Evolutionary conservation across 2,797 vertebrate species (phyloP).

Genomic region (Sebastes nivosus): DNA sequence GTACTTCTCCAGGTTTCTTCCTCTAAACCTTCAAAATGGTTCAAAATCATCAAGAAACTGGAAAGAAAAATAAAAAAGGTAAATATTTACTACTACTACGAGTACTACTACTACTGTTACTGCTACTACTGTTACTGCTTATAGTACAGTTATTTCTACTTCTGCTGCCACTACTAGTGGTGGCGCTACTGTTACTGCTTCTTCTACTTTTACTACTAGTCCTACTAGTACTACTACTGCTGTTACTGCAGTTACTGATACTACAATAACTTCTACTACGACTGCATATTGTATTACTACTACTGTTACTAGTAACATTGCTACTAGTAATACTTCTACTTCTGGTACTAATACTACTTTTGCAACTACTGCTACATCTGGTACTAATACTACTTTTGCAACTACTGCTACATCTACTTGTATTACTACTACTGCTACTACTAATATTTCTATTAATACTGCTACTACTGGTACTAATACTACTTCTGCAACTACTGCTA

Average conservation of each 20-base stretch:
- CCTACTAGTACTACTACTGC: background rate
- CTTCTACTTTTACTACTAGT: background rate
- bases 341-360: background rate
- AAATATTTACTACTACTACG: background rate
- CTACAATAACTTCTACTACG: too few species aligned
- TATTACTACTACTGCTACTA: background rate
- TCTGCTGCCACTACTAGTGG: background rate
- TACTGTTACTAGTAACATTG: background rate
- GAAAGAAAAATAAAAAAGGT: constrained; percentile 70
- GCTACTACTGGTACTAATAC: background rate
- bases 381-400: background rate
- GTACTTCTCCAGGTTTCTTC: constrained; percentile 53
- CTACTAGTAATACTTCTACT: background rate
- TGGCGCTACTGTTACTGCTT: background rate
- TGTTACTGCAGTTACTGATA: background rate
- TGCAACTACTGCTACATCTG: background rate
- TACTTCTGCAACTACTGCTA: background rate
- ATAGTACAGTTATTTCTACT: background rate
- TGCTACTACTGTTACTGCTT: background rate
- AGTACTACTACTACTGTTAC: accelerated
- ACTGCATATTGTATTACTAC: background rate
- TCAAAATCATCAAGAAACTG: constrained; percentile 47
- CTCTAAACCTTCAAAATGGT: constrained; percentile 30
- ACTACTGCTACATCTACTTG: background rate
- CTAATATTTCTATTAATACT: background rate